Conservation (phyloP, 2,888 invertebrate species). For the Drosophila paramelanica region DNA sequence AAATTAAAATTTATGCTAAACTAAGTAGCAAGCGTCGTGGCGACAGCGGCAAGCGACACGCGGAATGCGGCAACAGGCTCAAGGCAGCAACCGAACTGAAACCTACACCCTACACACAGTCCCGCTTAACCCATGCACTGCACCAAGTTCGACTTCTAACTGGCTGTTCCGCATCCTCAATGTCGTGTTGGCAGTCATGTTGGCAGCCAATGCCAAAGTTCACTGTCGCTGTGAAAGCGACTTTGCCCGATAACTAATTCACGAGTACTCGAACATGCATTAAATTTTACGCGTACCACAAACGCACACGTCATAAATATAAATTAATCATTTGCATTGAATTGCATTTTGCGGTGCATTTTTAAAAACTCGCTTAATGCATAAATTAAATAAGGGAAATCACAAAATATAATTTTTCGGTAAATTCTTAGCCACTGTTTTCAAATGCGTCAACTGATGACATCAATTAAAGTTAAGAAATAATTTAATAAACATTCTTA, state of each 20-base stretch:
- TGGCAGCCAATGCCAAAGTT: constrained; percentile 53
- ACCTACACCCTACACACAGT: background rate
- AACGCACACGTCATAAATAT: constrained; percentile 59
- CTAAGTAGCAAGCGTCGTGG: constrained; percentile 69
- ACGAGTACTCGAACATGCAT: constrained; percentile 59
- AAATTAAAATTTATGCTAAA: constrained; percentile 80
- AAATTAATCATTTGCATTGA: constrained; percentile 64
- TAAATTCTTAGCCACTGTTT: background rate
- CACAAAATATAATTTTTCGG: background rate
- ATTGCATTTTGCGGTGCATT: constrained; percentile 19
- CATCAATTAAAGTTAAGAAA: too few species aligned
- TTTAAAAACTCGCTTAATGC: background rate
- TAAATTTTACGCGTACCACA: constrained; percentile 48
- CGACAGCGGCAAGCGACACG: constrained; percentile 8
- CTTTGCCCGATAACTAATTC: constrained; percentile 53
- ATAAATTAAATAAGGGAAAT: background rate
- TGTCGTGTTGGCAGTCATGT: constrained; percentile 36
- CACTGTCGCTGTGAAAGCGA: constrained; percentile 36
- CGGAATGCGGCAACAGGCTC: constrained; percentile 28
- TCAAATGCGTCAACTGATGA: too few species aligned
- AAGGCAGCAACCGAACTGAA: constrained; percentile 22
- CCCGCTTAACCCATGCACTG: background rate
- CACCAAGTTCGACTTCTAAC: constrained; percentile 9
- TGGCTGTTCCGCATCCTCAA: constrained; percentile 9
- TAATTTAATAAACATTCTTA: too few species aligned